A percentile compares a stretch with the other conserved stretches of the same genome.
Evolutionary conservation across 2,888 invertebrate species (phyloP).

Genomic region (Pharmacophagus antenor): DNA sequence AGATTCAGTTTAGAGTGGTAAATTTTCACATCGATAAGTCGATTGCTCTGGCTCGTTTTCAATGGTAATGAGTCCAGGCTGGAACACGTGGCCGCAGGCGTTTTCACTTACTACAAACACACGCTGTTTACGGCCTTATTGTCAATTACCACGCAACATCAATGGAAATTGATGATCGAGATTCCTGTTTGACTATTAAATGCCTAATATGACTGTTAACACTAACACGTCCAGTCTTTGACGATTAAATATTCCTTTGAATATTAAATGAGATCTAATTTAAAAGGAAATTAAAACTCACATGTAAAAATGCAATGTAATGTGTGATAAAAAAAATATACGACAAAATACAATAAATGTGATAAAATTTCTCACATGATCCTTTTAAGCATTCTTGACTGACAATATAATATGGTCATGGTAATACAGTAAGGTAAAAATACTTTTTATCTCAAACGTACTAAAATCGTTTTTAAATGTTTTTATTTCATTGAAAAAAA

Average conservation of each 20-base stretch:
- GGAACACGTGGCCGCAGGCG: conserved; percentile 34
- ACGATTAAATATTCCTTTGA: conserved; percentile 12
- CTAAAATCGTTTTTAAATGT: too few relatives aligned
- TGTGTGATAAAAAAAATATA: neutral
- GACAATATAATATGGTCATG: too few relatives aligned
- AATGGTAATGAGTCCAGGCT: conserved; percentile 25
- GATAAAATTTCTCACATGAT: too few relatives aligned
- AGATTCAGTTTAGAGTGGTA: neutral
- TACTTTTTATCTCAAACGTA: too few relatives aligned
- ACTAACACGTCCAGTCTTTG: conserved; percentile 17
- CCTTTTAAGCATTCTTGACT: too few relatives aligned
- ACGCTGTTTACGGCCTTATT: conserved; percentile 38
- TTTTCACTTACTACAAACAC: conserved; percentile 37
- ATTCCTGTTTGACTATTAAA: conserved; percentile 30
- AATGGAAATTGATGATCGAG: conserved; percentile 30
- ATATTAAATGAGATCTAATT: neutral
- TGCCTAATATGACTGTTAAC: conserved; percentile 24
- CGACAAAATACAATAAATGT: neutral
- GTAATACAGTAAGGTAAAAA: too few relatives aligned
- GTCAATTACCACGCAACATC: conserved; percentile 38
- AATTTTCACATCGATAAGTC: conserved; percentile 21
- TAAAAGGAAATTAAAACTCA: neutral
- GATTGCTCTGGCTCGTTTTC: conserved; percentile 22
- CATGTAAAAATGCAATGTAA: neutral
- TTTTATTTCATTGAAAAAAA: neutral